Conservation (phyloP, 2,888 invertebrate species). For the Lithodes maja region DNA sequence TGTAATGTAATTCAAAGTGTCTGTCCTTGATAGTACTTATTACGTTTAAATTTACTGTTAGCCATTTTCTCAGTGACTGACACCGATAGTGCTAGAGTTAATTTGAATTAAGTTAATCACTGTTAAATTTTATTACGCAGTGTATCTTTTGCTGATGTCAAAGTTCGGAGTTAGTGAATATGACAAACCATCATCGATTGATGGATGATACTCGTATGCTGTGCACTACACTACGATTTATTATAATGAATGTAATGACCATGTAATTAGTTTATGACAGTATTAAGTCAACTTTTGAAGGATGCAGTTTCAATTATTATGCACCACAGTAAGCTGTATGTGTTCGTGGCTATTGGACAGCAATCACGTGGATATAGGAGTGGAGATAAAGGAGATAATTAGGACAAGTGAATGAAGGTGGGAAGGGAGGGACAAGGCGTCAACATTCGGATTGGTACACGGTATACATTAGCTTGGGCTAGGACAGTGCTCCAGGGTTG, state of each 20-base stretch:
- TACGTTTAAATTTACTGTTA: too few species aligned
- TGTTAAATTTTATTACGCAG: neutral
- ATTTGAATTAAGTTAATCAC: too few species aligned
- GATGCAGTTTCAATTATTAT: neutral
- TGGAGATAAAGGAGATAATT: neutral
- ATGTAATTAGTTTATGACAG: constrained; percentile 22
- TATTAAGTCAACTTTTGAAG: constrained; percentile 8
- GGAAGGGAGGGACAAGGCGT: constrained; percentile 17
- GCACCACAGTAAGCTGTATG: constrained; percentile 14
- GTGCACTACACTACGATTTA: constrained; percentile 15
- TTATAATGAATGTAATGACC: constrained; percentile 16
- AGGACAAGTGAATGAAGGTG: neutral
- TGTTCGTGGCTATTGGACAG: neutral
- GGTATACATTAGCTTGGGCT: neutral
- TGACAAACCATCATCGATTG: constrained; percentile 8
- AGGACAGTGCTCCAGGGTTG: neutral
- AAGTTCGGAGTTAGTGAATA: neutral
- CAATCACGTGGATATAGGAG: neutral
- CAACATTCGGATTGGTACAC: neutral
- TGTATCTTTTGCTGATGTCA: constrained; percentile 12
- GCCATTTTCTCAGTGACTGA: too few species aligned
- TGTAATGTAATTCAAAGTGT: too few species aligned
- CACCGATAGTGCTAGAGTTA: too few species aligned
- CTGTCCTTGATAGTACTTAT: too few species aligned
- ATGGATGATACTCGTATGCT: constrained; percentile 6